phyloP scores from a whole-genome alignment of 2,113 vertebrate species.

The Tursiops truncatus region DNA sequence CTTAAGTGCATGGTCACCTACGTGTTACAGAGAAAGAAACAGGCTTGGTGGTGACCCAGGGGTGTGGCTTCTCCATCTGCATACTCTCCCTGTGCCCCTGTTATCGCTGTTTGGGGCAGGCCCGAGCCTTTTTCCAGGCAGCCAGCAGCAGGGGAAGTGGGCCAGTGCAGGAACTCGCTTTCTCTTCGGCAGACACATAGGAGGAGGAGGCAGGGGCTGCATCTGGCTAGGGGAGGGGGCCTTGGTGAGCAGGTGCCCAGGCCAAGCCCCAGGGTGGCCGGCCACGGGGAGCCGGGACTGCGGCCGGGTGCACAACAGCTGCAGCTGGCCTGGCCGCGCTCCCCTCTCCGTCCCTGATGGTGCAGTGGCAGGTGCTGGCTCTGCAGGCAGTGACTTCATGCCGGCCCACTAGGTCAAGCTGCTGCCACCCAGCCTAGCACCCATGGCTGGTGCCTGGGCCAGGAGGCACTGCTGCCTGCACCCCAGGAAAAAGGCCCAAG shows the following conservation, averaged over 20 bases:
- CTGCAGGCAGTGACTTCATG: not conserved
- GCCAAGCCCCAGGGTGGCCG: not conserved
- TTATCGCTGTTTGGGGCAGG: not conserved
- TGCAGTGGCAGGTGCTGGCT: not conserved
- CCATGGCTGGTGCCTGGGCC: not conserved
- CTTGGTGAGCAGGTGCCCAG: not conserved
- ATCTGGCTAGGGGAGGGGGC: not conserved
- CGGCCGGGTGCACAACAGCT: not conserved
- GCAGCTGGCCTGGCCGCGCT: not conserved
- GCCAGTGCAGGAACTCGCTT: not conserved
- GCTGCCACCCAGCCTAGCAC: not conserved
- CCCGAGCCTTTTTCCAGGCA: not conserved
- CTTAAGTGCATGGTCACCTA: not conserved
- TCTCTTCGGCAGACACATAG: not conserved
- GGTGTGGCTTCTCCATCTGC: not conserved
- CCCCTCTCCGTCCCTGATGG: rapidly evolving
- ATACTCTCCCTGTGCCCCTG: not conserved
- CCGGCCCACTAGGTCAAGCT: not conserved
- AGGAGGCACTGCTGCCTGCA: not conserved
- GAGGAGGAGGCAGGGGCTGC: not conserved
- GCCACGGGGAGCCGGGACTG: not conserved
- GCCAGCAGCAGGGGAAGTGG: not conserved
- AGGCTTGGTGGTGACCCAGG: not conserved
- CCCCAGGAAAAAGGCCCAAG: not conserved
- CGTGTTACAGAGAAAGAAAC: not conserved